Evolutionary conservation across 2,797 vertebrate species (phyloP), one percentile per base, ranked within the genome.

Genomic region (Gambusia yucatana): DNA sequence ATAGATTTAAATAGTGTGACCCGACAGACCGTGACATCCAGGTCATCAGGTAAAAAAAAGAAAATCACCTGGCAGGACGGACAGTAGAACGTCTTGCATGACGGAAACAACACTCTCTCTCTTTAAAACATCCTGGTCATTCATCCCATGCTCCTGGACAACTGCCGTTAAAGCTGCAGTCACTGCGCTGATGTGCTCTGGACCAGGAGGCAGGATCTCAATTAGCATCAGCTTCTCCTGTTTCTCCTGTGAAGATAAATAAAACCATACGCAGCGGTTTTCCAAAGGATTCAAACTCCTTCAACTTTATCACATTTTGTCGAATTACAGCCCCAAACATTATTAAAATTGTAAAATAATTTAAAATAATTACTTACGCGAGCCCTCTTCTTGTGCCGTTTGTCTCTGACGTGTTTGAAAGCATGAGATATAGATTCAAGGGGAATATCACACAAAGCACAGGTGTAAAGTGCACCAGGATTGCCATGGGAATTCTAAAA

Each of bases 381-480:
- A 25, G 96, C 90, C 87, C 83, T 97, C 88, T 95, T 98, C 92
- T 97, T 98, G 91, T 99, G 98, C 77, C 97, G 96, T 87, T 96
- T 97, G 83, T 99, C 98, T 95, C 96, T 96, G 86, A 97, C 96
- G 86, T 99, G 98, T 83, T 95, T 97, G 93, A 97, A 95, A 73
- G 96, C 97, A 73, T 96, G 96, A 39, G 95, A 85, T 90, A 98
- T 83, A 0, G 97, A 97, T 17, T 98, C 97, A 88, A 99, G 94
- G 84, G 97, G 92, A 89, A 96, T 79, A 72, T 97, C 97, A 93
- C 97, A 98, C 75, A 98, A 94, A 79, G 82, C 92, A 78, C 97
- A 99, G 84, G 88, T 93, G 70, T 98, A 98, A 81, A 96, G 93
- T 73, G 97, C 96, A 86, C 90, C 92, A 25, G 97, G 96, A 85